phyloP scores from a whole-genome alignment of 2,113 vertebrate genomes.

The Pelusios castaneus region DNA sequence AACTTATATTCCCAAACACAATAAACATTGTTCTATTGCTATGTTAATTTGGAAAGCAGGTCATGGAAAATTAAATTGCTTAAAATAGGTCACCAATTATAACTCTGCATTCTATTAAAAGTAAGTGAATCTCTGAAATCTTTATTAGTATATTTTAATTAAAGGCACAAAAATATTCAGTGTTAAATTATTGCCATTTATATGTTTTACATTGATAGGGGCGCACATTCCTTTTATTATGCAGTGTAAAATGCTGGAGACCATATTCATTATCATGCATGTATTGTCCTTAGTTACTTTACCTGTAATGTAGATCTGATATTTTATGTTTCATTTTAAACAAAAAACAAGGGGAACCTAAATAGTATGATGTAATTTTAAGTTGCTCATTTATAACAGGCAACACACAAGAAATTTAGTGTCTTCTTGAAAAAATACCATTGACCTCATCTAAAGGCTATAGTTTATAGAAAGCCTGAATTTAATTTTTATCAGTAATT shows the following conservation, averaged over 20 bases:
- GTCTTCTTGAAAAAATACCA: neutral
- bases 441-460: neutral
- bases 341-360: constrained; percentile 34
- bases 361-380: neutral
- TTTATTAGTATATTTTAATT: constrained; percentile 78
- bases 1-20: constrained; percentile 68
- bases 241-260: neutral
- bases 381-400: constrained; percentile 27
- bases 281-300: constrained; percentile 10
- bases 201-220: constrained; percentile 33
- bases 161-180: constrained; percentile 71
- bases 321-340: neutral
- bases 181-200: constrained; percentile 59
- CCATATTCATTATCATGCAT: constrained; percentile 45
- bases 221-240: constrained; percentile 33
- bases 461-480: neutral
- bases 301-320: constrained; percentile 12
- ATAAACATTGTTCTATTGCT: constrained; percentile 71
- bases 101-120: constrained; percentile 79
- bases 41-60: constrained; percentile 82
- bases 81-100: constrained; percentile 83
- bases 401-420: neutral
- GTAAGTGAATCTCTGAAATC: constrained; percentile 72
- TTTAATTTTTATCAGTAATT: neutral
- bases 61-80: constrained; percentile 84